Percentiles rank a stretch among this genome's conserved stretches.
These are phyloP conservation scores for Ceuthmochares aereus DNA, from an alignment of 2,113 vertebrate genomes.

Conservation along the genomic window DNA sequence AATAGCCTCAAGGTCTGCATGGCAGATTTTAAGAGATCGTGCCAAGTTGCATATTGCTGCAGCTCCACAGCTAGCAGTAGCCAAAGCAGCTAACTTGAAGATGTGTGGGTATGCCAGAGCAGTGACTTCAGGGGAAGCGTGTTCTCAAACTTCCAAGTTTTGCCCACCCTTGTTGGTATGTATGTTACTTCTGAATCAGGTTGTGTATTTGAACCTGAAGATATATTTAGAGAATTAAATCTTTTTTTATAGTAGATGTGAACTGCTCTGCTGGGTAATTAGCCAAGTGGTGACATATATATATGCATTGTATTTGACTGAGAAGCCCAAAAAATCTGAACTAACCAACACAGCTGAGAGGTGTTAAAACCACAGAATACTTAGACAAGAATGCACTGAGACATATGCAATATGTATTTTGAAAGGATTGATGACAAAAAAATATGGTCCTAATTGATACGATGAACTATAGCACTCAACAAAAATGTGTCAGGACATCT, in stretches of 20 bases:
- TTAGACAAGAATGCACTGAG: neutral
- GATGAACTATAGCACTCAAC: neutral
- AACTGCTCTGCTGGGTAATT: neutral
- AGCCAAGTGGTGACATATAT: neutral
- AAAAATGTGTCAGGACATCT: neutral
- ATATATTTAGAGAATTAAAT: neutral
- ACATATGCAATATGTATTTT: neutral
- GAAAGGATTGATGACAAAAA: neutral
- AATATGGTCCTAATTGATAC: neutral
- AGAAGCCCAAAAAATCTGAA: neutral
- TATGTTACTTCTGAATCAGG: neutral
- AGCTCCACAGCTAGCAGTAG: neutral
- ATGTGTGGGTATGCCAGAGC: neutral
- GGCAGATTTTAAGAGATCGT: neutral
- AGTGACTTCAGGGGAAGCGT: neutral
- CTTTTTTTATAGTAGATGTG: neutral
- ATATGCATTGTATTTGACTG: neutral
- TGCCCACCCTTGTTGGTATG: accelerated
- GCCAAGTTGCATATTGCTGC: neutral
- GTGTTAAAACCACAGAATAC: neutral
- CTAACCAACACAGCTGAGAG: neutral
- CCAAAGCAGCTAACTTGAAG: neutral
- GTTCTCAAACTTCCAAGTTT: neutral
- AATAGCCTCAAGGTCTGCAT: neutral
- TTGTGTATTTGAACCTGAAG: neutral